Conservation (phyloP, 92 coral and sea anemone genomes). For the Pocillopora meandrina region DNA sequence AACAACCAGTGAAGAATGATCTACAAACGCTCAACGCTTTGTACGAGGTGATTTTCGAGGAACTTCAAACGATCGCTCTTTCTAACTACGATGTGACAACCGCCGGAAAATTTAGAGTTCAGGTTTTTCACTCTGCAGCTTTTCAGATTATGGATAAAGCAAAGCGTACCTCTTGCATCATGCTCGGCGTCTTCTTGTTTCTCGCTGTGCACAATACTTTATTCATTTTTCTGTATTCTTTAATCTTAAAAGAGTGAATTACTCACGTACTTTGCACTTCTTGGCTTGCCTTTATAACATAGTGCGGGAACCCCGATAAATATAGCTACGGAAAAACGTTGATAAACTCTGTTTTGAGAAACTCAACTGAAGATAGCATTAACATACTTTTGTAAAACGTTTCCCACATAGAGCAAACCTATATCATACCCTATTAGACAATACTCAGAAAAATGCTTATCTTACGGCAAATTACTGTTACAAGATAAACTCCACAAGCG, state of each 20-base stretch:
- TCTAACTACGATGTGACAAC: not conserved
- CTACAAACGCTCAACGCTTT: conserved; percentile 17
- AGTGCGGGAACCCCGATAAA: too few relatives aligned
- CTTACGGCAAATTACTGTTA: too few relatives aligned
- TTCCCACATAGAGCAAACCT: too few relatives aligned
- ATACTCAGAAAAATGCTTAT: too few relatives aligned
- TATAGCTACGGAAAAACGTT: too few relatives aligned
- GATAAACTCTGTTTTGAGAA: too few relatives aligned
- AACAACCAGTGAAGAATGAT: not conserved
- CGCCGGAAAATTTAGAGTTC: conserved; percentile 10
- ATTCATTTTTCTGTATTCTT: conserved; percentile 10
- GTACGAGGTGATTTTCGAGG: conserved; percentile 3
- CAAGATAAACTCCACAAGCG: too few relatives aligned
- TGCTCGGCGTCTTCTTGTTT: conserved; percentile 10
- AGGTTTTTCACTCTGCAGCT: conserved; percentile 27
- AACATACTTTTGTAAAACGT: too few relatives aligned
- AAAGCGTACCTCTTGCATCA: not conserved
- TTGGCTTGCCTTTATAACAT: too few relatives aligned
- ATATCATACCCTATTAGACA: too few relatives aligned
- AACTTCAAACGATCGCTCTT: conserved; percentile 14
- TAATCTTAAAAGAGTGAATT: not conserved
- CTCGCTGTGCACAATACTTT: conserved; percentile 9
- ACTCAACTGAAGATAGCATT: too few relatives aligned
- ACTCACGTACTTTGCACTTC: not conserved
- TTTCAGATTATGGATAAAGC: conserved; percentile 29